Evolutionary conservation across 2,888 invertebrate genomes (phyloP).

Genomic region (Brenthis ino): DNA sequence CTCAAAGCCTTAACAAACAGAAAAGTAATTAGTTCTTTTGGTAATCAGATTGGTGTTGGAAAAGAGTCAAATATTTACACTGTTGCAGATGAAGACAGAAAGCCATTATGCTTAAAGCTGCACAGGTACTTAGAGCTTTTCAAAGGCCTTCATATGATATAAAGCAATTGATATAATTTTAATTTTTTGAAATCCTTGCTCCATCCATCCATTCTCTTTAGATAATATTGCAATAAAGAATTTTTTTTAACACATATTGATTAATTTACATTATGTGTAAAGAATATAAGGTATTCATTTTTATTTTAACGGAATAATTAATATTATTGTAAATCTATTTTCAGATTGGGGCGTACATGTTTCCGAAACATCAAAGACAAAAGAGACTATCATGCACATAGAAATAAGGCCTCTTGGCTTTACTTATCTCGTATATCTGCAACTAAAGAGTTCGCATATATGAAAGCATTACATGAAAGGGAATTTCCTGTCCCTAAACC

Average conservation of each 20-base stretch:
- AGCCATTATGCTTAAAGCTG: conserved; percentile 93
- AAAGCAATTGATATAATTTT: no score
- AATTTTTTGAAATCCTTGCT: no score
- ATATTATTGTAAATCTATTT: background rate
- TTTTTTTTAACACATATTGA: no score
- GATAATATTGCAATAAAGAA: no score
- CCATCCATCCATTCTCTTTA: no score
- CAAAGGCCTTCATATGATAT: no score
- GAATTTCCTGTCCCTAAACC: conserved; percentile 98
- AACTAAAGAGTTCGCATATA: conserved; percentile 98
- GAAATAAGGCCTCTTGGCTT: conserved; percentile 96
- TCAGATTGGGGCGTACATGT: conserved; percentile 95
- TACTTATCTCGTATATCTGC: conserved; percentile 98
- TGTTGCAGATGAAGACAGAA: conserved; percentile 90
- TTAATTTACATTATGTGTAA: background rate
- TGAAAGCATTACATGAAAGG: conserved; percentile 95
- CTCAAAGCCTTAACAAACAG: conserved; percentile 92
- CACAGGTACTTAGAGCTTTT: conserved; percentile 83
- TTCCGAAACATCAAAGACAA: conserved; percentile 98
- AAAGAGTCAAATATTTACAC: conserved; percentile 99
- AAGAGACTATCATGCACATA: conserved; percentile 96
- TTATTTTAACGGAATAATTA: background rate
- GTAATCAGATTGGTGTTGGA: conserved; percentile 99
- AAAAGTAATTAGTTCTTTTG: conserved; percentile 91
- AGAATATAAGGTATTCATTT: background rate